These are phyloP conservation scores for Hyphantria cunea DNA, from an alignment of 1,140 invertebrate genomes.

Conservation along the genomic window DNA sequence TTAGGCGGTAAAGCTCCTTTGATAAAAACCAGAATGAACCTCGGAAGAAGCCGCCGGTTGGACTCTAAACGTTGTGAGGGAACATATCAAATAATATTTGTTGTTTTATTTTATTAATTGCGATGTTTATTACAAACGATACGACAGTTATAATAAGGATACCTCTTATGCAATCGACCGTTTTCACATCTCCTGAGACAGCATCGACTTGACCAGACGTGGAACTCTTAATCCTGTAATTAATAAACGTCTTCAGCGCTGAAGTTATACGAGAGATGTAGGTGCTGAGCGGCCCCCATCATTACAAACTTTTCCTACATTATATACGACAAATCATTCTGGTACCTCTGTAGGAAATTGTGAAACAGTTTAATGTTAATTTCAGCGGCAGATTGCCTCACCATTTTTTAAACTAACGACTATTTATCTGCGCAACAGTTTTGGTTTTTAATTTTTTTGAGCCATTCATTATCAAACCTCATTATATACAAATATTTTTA, in stretches of 20 bases:
- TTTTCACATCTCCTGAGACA: neutral
- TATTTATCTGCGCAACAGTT: constrained; percentile 1
- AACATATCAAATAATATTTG: too few species aligned
- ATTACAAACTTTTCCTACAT: neutral
- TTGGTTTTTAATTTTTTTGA: constrained; percentile 11
- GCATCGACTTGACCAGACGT: too few species aligned
- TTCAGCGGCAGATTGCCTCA: neutral
- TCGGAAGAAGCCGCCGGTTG: neutral
- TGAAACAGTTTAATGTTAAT: neutral
- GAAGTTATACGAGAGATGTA: neutral
- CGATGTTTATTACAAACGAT: too few species aligned
- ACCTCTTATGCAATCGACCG: too few species aligned
- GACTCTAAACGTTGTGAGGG: too few species aligned
- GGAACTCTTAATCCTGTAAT: too few species aligned
- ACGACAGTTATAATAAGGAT: too few species aligned
- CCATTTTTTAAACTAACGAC: neutral
- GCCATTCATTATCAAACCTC: constrained; percentile 25
- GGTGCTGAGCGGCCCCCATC: neutral
- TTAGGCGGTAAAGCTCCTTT: neutral
- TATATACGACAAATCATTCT: too few species aligned
- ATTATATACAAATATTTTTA: constrained; percentile 19
- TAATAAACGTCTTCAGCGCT: too few species aligned
- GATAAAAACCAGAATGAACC: neutral
- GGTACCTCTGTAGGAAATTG: too few species aligned
- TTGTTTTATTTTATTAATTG: too few species aligned